A percentile compares a stretch with the other conserved stretches of the same genome.
phyloP scores from a whole-genome alignment of 1,140 invertebrate species.

The Archivesica marissinica region DNA sequence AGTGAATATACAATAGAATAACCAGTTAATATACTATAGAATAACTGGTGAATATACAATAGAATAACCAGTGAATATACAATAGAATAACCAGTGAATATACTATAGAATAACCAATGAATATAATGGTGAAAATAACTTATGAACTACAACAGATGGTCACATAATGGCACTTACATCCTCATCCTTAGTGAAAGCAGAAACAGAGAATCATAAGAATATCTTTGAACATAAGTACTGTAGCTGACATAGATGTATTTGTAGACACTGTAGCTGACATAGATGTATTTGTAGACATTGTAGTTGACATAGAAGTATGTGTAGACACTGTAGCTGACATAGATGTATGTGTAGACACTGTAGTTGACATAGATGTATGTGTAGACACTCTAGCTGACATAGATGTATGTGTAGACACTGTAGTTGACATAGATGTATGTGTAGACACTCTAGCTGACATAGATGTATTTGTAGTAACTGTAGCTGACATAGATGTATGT shows the following conservation, averaged over 20 bases:
- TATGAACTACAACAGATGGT: neutral
- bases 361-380: no score
- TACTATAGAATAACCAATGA: neutral
- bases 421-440: no score
- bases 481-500: no score
- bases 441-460: no score
- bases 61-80: neutral
- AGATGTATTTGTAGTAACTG: no score
- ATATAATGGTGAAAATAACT: neutral
- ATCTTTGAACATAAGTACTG: neutral
- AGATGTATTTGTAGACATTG: neutral
- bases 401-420: no score
- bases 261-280: neutral
- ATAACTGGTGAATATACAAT: neutral
- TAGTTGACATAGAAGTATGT: neutral
- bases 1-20: no score
- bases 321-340: no score
- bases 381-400: no score
- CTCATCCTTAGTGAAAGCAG: constrained; percentile 1
- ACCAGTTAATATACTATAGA: neutral
- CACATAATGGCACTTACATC: neutral
- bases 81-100: no score
- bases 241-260: neutral
- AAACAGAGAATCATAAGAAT: neutral
- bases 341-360: no score